Base-by-base conservation (phyloP, 2,888 invertebrate genomes). In the Neoscelio sp. region DNA sequence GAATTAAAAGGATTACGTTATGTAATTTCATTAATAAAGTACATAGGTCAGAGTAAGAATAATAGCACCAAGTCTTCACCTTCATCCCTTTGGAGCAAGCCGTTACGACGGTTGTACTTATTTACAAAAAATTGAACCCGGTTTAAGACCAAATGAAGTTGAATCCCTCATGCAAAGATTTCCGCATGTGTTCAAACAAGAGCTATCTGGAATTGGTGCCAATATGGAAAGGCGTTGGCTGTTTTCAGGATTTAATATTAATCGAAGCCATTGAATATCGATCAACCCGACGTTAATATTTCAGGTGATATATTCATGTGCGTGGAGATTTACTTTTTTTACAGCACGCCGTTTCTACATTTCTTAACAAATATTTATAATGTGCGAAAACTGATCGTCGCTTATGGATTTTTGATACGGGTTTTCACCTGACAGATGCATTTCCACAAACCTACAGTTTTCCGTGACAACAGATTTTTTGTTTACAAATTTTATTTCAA, bases 71-170 rank as follows among this genome's bases (percentile, higher is more conserved):
- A 98, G 97, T 91, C 92, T 98, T 58, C 94, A 97, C 91, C 96
- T 98, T 33, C 98, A 98, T 91, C 98, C 98, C 0, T 95, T 96
- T 87, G 98, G 98, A 46, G 97, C 98, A 0, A 96, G 96, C 73
- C 92, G 97, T 1, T 97, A 97, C 89, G 96, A 97, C 90, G 95
- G 98, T 80, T 96, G 96, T 92, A 96, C 96, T 5, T 98, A 98
- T 91, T 93, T 98, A 15, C 95, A 96, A 85, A 96, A 96, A 87
- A 92, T 97, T 82, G 95, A 96, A 85, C 92, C 95, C 1, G 92
- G 92, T 82, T 91, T 96, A 50, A 92, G 95, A 74, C 94, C 95
- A 48, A 93, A 94, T 35, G 95, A 95, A 80, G 94, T 97, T 8
- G 96, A 96, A 90, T 92, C 93, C 80, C 92, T 97, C 15, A 93